phyloP scores from a whole-genome alignment of 2,888 invertebrate genomes.

The Microdon myrmicae region DNA sequence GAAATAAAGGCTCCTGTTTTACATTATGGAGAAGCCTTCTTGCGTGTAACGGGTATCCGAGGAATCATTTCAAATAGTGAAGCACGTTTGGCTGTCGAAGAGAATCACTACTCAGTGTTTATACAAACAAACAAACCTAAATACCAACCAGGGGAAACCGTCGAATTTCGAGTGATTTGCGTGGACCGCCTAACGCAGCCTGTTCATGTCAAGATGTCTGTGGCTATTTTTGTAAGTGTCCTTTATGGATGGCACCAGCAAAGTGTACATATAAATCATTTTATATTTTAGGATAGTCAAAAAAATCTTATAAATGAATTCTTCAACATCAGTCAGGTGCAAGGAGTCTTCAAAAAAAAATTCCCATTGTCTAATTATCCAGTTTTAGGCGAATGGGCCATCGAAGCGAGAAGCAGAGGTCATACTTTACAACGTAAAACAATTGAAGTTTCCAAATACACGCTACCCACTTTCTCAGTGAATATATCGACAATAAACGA shows the following conservation, averaged over 20 bases:
- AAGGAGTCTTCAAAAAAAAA: conserved; percentile 76
- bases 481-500: conserved; percentile 83
- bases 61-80: conserved; percentile 1
- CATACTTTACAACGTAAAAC: conserved; percentile 56
- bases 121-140: conserved; percentile 92
- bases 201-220: conserved; percentile 72
- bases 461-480: conserved; percentile 92
- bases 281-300: conserved; percentile 73
- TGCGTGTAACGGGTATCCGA: background rate
- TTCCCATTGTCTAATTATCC: conserved; percentile 80
- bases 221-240: conserved; percentile 74
- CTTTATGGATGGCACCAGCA: background rate
- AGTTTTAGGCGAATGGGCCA: conserved; percentile 89
- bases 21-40: background rate
- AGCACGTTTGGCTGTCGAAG: background rate
- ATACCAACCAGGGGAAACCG: conserved; percentile 86
- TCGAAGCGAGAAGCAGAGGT: conserved; percentile 25
- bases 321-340: conserved; percentile 68
- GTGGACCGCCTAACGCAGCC: conserved; percentile 80
- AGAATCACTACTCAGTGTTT: conserved; percentile 78
- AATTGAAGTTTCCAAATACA: conserved; percentile 84
- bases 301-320: conserved; percentile 87
- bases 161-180: conserved; percentile 73
- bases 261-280: background rate
- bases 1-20: conserved; percentile 1